A percentile compares a stretch with the other conserved stretches of the same genome.
Evolutionary conservation across 2,888 invertebrate genomes (phyloP).

Genomic region (Catocala sponsa): DNA sequence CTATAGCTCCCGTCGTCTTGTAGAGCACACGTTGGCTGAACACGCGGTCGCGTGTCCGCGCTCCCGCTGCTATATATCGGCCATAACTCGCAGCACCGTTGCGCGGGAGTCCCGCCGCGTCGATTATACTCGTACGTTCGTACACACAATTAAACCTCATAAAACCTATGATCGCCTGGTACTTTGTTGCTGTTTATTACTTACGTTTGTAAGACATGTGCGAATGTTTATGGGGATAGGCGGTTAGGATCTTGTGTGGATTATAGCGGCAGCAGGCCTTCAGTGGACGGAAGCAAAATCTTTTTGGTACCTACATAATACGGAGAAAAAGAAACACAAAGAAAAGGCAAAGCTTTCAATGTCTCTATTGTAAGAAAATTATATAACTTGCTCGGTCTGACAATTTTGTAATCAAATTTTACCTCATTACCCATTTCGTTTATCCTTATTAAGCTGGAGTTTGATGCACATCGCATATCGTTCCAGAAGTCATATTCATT

Average conservation of each 20-base stretch:
- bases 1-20: slow-evolving; percentile 39
- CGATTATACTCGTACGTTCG: slow-evolving; percentile 64
- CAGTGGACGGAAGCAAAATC: too few relatives aligned
- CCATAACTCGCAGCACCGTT: slow-evolving; percentile 64
- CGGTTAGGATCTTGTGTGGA: neutral
- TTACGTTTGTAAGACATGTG: slow-evolving; percentile 14
- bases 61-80: slow-evolving; percentile 62
- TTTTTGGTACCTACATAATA: too few relatives aligned
- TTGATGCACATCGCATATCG: too few relatives aligned
- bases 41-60: slow-evolving; percentile 63
- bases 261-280: too few relatives aligned
- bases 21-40: slow-evolving; percentile 55
- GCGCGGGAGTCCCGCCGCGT: slow-evolving; percentile 68
- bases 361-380: too few relatives aligned
- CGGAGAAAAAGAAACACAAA: too few relatives aligned
- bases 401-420: too few relatives aligned
- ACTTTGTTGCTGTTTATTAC: slow-evolving; percentile 55
- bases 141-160: slow-evolving; percentile 71
- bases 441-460: too few relatives aligned
- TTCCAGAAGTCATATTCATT: too few relatives aligned
- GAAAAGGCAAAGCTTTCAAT: too few relatives aligned
- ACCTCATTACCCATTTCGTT: too few relatives aligned
- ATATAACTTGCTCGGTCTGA: too few relatives aligned
- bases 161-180: slow-evolving; percentile 67
- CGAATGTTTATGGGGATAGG: slow-evolving; percentile 5